Evolutionary conservation across 2,888 invertebrate species (phyloP), one percentile per base, ranked within the genome.

Genomic region (Parasteatoda lunata): DNA sequence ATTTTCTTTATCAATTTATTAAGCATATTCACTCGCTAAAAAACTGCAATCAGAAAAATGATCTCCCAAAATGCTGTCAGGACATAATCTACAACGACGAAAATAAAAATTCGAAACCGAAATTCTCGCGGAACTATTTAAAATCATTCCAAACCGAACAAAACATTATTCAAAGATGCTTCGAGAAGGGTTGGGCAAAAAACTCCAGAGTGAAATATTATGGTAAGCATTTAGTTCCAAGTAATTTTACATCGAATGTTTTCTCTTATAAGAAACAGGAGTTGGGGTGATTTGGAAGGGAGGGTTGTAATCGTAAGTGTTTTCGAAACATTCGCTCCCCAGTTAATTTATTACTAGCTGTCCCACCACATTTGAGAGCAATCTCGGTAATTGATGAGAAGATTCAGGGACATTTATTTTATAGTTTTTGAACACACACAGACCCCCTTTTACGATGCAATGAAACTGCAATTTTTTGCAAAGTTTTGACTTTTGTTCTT

Each of bases 161-260:
- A 59, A 66, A 45, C 52, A 68, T 68, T 76, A 76, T 64, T 76
- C 76, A 66, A 66, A 65, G 9, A 52, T 52, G 51, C 5, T 7
- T 13, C 52, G 5, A 52, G 68, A 77, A 77, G 68, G 68, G 11
- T 54, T 9, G 30, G 30, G 65, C 13, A 51, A 51, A 45, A 49
- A 51, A 15, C 68, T 68, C 45, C 45, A 68, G 68, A 68, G 51
- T 68, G 77, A 77, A 45, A 77, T 51, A 77, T 66, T 66, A 77
- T 66, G 49, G 51, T 59, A 47, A 66, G 66, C 68, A 52, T 77
- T 69, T 68, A 68, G 52, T 45, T 77, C 52, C 52, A 51, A 77
- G 77, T 52, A 77, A 68, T 77, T 77, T 68, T 68, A 8, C 68
- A 51, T 15, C 72, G 9, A 13, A n/a, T 7, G 9, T 59, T n/a